These are phyloP conservation scores for Cryptus viduatorius DNA, from an alignment of 2,888 invertebrate species.

Conservation along the genomic window DNA sequence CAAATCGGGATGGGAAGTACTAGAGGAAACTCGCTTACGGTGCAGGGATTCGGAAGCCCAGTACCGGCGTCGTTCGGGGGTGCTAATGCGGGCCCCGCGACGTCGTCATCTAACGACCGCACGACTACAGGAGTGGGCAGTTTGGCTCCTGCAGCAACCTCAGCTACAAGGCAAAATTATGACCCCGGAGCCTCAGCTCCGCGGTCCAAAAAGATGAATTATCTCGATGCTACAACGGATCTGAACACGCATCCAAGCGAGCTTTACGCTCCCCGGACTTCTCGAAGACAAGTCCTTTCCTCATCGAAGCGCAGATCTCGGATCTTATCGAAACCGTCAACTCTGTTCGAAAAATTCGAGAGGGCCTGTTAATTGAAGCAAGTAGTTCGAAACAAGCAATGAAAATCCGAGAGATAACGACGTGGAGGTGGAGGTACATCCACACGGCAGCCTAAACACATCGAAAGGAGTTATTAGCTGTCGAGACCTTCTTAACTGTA, in stretches of 20 bases:
- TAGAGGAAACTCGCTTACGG: not conserved
- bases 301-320: not conserved
- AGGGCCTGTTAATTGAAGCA: not conserved
- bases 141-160: too few relatives aligned
- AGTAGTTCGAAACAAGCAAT: not conserved
- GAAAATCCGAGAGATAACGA: not conserved
- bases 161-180: too few relatives aligned
- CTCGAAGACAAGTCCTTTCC: not conserved
- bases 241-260: too few relatives aligned
- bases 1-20: too few relatives aligned
- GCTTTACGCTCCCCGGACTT: not conserved
- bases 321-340: too few relatives aligned
- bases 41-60: not conserved
- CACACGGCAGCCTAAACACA: constrained; percentile 57
- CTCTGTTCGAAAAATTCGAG: not conserved
- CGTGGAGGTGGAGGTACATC: not conserved
- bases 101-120: too few relatives aligned
- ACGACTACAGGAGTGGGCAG: too few relatives aligned
- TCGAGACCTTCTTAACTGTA: constrained; percentile 68
- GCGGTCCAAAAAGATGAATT: too few relatives aligned
- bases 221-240: too few relatives aligned
- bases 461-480: constrained; percentile 67
- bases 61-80: too few relatives aligned
- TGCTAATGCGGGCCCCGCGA: too few relatives aligned
- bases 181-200: too few relatives aligned